Evolutionary conservation across 1,140 invertebrate genomes (phyloP).

Genomic region (Platyura marginata): DNA sequence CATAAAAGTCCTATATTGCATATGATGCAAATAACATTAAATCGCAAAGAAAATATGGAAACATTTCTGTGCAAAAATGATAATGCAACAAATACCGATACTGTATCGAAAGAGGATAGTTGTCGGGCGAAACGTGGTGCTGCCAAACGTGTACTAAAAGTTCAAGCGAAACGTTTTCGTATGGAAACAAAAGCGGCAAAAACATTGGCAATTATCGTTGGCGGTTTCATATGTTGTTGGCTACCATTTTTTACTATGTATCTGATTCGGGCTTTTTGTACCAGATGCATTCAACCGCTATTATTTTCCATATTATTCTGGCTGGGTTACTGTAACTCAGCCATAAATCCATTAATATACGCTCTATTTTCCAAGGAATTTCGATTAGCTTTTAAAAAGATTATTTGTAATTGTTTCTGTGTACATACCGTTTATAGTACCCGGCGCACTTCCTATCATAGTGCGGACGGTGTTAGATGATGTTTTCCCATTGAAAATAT

Average conservation of each 20-base stretch:
- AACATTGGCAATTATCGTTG: conserved; percentile 84
- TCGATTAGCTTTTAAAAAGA: conserved; percentile 76
- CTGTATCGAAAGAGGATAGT: conserved; percentile 38
- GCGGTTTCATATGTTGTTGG: conserved; percentile 87
- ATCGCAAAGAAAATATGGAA: conserved; percentile 26
- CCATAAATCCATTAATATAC: conserved; percentile 85
- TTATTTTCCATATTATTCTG: conserved; percentile 87
- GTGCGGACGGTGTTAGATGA: not conserved
- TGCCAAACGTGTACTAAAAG: conserved; percentile 40
- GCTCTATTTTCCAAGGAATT: conserved; percentile 86
- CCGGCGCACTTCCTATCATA: not conserved
- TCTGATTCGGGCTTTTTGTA: conserved; percentile 64
- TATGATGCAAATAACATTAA: conserved; percentile 30
- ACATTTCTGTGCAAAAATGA: conserved; percentile 5
- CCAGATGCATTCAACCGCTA: conserved; percentile 55
- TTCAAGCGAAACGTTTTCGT: conserved; percentile 62
- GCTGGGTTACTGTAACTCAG: conserved; percentile 93
- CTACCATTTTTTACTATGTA: conserved; percentile 91
- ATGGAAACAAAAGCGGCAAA: conserved; percentile 91
- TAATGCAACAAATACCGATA: not conserved
- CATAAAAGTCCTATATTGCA: conserved; percentile 31
- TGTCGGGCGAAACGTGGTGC: conserved; percentile 48
- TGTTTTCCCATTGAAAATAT: no score
- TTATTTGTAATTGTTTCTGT: conserved; percentile 70
- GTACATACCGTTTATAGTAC: not conserved